phyloP scores from a whole-genome alignment of 2,888 invertebrate genomes.

The Chrysolina haemoptera region DNA sequence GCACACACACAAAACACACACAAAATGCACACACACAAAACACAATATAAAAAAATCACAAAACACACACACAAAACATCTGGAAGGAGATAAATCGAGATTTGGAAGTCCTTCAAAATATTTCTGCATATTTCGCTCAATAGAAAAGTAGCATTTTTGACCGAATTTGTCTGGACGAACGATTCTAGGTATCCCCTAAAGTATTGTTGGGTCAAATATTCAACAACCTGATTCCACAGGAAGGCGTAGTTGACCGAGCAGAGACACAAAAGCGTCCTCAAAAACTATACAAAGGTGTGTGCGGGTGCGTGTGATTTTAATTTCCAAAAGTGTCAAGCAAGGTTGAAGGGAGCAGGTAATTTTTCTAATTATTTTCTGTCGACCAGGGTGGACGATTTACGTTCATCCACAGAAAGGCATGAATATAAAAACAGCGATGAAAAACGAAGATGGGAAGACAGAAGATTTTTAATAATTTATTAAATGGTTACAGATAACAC shows the following conservation, averaged over 20 bases:
- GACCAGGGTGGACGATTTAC: not conserved
- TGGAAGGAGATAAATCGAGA: too few relatives aligned
- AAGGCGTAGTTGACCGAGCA: constrained; percentile 1
- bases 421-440: too few relatives aligned
- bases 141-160: too few relatives aligned
- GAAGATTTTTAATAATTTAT: too few relatives aligned
- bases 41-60: too few relatives aligned
- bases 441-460: too few relatives aligned
- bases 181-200: not conserved
- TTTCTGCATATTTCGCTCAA: too few relatives aligned
- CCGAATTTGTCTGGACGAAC: not conserved
- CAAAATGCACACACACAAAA: too few relatives aligned
- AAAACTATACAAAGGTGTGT: constrained; percentile 22
- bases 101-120: too few relatives aligned
- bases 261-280: not conserved
- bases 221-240: constrained; percentile 8
- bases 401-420: not conserved
- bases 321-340: constrained; percentile 13
- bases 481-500: too few relatives aligned
- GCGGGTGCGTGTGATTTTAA: constrained; percentile 19
- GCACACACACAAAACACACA: too few relatives aligned
- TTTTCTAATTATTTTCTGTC: not conserved
- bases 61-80: too few relatives aligned
- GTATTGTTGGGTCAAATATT: constrained; percentile 4
- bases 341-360: not conserved